Percentiles rank a stretch among this genome's conserved stretches.
Conservation (phyloP, 2,113 vertebrate genomes). For the Sialia sialis region DNA sequence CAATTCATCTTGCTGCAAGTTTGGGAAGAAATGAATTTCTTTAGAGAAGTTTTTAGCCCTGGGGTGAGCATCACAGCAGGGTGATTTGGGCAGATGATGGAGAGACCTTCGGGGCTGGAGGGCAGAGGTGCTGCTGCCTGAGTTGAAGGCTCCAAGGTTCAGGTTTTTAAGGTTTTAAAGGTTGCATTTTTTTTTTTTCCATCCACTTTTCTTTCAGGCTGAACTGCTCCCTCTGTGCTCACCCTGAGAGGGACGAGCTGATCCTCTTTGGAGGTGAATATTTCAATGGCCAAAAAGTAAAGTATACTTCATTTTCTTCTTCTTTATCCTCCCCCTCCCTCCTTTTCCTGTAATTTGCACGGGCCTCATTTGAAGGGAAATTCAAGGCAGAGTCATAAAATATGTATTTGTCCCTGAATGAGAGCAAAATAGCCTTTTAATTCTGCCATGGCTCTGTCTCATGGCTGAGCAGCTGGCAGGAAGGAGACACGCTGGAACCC, state of each 20-base stretch:
- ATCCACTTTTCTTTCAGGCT: constrained; percentile 72
- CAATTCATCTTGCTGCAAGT: constrained; percentile 45
- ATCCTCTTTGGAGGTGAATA: constrained; percentile 98
- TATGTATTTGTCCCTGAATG: constrained; percentile 5
- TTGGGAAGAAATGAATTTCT: constrained; percentile 16
- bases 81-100: constrained; percentile 27
- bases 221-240: constrained; percentile 83
- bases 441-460: not conserved
- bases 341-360: constrained; percentile 7
- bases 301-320: constrained; percentile 62
- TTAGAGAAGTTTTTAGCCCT: constrained; percentile 34
- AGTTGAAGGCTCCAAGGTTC: not conserved
- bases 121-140: not conserved
- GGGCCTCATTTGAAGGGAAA: constrained; percentile 2
- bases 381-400: constrained; percentile 12
- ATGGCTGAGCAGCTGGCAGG: not conserved
- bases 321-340: not conserved
- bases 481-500: not conserved
- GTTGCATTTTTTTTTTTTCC: not conserved
- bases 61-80: not conserved
- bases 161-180: not conserved
- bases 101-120: not conserved
- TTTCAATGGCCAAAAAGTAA: constrained; percentile 98
- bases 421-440: constrained; percentile 56
- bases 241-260: constrained; percentile 93